Conservation (phyloP, 2,113 vertebrate species). For the Eurypyga helias region DNA sequence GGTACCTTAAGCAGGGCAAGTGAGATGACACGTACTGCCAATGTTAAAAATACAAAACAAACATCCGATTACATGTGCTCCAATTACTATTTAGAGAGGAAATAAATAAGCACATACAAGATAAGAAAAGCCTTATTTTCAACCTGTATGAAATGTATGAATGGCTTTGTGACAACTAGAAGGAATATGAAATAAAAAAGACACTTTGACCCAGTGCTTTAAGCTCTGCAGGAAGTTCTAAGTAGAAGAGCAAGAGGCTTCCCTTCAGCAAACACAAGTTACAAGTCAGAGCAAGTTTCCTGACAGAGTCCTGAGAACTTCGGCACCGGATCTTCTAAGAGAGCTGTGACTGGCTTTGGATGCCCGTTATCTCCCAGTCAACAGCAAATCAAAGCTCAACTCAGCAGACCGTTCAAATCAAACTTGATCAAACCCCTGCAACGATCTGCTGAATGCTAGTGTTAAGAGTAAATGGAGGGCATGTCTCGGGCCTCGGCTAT, state of each 20-base stretch:
- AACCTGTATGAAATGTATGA: neutral
- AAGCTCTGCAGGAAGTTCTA: too few species aligned
- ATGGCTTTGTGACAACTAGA: too few species aligned
- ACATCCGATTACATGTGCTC: neutral
- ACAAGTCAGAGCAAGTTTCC: too few species aligned
- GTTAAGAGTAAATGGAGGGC: rapidly evolving
- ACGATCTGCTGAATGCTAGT: neutral
- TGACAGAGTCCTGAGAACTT: too few species aligned
- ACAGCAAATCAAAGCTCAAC: neutral
- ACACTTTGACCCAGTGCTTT: too few species aligned
- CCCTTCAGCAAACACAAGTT: too few species aligned
- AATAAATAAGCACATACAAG: neutral
- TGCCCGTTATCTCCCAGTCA: neutral
- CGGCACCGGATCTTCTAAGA: neutral
- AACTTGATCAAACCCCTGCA: neutral
- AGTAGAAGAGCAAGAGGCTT: too few species aligned
- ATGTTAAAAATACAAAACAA: neutral
- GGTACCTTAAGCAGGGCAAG: neutral
- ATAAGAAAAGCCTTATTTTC: neutral
- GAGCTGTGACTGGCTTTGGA: neutral
- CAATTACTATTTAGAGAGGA: neutral
- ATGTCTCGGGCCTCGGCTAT: neutral
- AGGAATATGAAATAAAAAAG: too few species aligned
- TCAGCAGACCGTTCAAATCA: neutral
- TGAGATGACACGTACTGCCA: neutral